A percentile compares a stretch with the other conserved stretches of the same genome.
phyloP scores from a whole-genome alignment of 2,888 invertebrate species.

The Cordilura impudica region DNA sequence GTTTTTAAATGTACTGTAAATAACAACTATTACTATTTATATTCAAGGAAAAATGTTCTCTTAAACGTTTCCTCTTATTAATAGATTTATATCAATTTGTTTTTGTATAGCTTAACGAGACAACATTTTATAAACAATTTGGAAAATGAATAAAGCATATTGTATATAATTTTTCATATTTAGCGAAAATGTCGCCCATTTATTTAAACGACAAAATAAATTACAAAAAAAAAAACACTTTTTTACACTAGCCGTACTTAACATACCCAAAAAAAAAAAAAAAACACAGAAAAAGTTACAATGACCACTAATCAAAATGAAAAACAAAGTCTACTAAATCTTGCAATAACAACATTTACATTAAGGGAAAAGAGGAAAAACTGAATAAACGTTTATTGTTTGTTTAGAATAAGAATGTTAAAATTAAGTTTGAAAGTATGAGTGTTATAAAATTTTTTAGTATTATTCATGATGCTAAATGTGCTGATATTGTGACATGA shows the following conservation, averaged over 20 bases:
- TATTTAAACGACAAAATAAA: neutral
- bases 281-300: no score
- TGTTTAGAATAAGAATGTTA: neutral
- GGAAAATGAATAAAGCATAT: neutral
- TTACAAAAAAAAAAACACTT: neutral
- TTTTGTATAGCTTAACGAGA: neutral
- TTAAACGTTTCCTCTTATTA: no score
- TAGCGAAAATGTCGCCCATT: neutral
- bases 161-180: neutral
- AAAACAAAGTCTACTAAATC: neutral
- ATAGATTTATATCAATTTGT: conserved; percentile 2
- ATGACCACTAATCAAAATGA: neutral
- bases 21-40: no score
- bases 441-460: no score
- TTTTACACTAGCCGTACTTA: no score
- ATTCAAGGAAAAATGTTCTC: no score
- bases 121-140: neutral
- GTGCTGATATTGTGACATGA: no score
- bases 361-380: neutral
- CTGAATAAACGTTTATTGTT: neutral
- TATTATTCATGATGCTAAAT: no score
- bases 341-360: neutral
- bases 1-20: no score
- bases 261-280: no score
- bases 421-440: neutral